A percentile compares a stretch with the other conserved stretches of the same genome.
Evolutionary conservation across 2,888 invertebrate genomes (phyloP).

Genomic region (Diplolepis rosae): DNA sequence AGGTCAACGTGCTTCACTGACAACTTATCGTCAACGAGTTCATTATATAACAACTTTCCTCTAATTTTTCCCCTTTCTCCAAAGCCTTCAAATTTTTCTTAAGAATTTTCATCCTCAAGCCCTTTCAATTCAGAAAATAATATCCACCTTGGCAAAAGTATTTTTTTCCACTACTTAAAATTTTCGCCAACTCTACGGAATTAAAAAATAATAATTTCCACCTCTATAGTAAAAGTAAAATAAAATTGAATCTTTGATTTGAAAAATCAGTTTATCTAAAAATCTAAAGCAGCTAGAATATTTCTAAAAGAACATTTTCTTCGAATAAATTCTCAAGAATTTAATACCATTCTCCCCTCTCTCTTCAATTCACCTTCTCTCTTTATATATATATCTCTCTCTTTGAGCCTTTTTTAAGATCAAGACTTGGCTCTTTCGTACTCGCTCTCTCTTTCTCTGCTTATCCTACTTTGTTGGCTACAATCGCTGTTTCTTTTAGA

Average conservation of each 20-base stretch:
- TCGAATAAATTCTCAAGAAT: slow-evolving; percentile 21
- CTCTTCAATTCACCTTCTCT: background rate
- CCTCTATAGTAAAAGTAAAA: background rate
- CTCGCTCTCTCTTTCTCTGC: slow-evolving; percentile 28
- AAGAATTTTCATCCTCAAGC: too few species aligned
- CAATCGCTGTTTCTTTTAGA: slow-evolving; percentile 34
- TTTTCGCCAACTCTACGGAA: background rate
- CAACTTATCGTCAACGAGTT: background rate
- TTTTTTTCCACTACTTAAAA: too few species aligned
- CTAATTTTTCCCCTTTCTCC: background rate
- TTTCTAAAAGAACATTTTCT: slow-evolving; percentile 5
- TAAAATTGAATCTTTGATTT: background rate
- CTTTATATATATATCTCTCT: slow-evolving; percentile 1
- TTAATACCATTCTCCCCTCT: slow-evolving; percentile 11
- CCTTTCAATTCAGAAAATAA: too few species aligned
- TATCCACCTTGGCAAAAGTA: too few species aligned
- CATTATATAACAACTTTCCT: background rate
- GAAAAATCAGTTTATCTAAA: background rate
- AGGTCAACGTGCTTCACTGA: background rate
- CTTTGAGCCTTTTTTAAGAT: slow-evolving; percentile 24
- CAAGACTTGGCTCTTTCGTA: slow-evolving; percentile 27
- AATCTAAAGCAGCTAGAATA: background rate
- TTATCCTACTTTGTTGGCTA: slow-evolving; percentile 13
- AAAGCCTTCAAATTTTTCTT: background rate
- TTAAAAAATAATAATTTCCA: background rate